Evolutionary conservation across 1,140 invertebrate species (phyloP).

Genomic region (Lineus longissimus): DNA sequence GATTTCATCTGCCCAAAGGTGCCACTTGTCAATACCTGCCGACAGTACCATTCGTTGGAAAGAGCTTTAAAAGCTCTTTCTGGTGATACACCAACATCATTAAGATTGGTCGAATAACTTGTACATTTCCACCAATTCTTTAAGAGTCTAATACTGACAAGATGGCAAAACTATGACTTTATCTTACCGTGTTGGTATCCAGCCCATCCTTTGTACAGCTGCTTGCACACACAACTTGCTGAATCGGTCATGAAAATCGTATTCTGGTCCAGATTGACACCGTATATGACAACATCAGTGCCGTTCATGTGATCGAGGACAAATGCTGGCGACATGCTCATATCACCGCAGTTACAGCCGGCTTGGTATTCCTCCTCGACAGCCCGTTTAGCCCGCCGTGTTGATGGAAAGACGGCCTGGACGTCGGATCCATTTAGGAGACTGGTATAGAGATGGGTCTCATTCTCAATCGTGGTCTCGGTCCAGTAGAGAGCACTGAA

Average conservation of each 20-base stretch:
- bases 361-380: not conserved
- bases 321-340: not conserved
- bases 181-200: too few species aligned
- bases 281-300: not conserved
- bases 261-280: not conserved
- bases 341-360: not conserved
- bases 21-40: too few species aligned
- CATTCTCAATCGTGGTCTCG: conserved; percentile 24
- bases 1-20: too few species aligned
- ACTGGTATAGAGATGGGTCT: not conserved
- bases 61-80: too few species aligned
- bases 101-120: too few species aligned
- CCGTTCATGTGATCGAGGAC: not conserved
- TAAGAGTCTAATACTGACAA: too few species aligned
- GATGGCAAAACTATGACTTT: too few species aligned
- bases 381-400: not conserved
- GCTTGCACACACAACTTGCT: not conserved
- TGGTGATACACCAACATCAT: too few species aligned
- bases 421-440: not conserved
- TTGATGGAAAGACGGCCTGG: not conserved
- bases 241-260: not conserved
- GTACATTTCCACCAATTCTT: too few species aligned
- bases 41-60: too few species aligned
- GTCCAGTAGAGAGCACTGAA: conserved; percentile 72
- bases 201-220: not conserved